phyloP scores from a whole-genome alignment of 2,113 vertebrate species.

The cattle (Bos taurus) region ARS-UCD2.0 NC_037329.1:26065001-26065500 shows the following conservation, averaged over 20 bases:
- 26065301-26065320: background rate
- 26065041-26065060: background rate
- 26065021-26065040: background rate
- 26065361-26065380: background rate
- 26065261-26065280: constrained; percentile 2
- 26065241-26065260: background rate
- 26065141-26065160: background rate
- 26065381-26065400: background rate
- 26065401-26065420: background rate
- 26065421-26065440: background rate
- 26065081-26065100: background rate
- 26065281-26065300: background rate
- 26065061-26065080: background rate
- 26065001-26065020: background rate
- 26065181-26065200: background rate
- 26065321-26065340: background rate
- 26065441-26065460: background rate
- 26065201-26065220: background rate
- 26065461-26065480: background rate
- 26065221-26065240: background rate
- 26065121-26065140: background rate
- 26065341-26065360: background rate
- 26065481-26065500: background rate
- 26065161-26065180: background rate
- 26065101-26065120: background rate